Evolutionary conservation across 2,888 invertebrate genomes (phyloP).

Genomic region (Epinotia bilunana): DNA sequence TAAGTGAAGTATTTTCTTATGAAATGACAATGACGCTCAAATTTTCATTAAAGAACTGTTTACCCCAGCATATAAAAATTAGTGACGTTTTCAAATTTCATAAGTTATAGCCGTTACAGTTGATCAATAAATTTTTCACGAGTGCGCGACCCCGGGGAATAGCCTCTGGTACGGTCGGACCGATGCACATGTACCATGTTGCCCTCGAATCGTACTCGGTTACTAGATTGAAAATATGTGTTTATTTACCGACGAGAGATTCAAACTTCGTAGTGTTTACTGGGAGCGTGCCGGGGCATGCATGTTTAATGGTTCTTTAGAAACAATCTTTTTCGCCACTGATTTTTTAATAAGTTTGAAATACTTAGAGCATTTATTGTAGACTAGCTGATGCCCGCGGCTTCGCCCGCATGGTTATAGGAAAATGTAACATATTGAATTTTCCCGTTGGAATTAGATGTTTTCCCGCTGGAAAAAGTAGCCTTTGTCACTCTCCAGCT

Average conservation of each 20-base stretch:
- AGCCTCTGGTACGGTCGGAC: constrained; percentile 3
- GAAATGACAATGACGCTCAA: neutral
- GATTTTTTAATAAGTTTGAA: neutral
- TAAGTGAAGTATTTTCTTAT: neutral
- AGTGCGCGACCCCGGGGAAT: constrained; percentile 2
- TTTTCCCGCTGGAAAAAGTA: no score
- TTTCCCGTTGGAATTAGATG: no score
- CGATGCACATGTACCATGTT: constrained; percentile 11
- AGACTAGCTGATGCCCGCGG: no score
- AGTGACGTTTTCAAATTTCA: constrained; percentile 8
- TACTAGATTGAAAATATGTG: constrained; percentile 22
- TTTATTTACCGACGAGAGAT: constrained; percentile 10
- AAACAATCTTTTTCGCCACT: neutral
- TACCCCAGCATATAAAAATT: neutral
- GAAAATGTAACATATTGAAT: no score
- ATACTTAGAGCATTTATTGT: neutral
- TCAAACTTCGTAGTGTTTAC: constrained; percentile 8
- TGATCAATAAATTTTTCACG: constrained; percentile 9
- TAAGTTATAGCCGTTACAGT: constrained; percentile 8
- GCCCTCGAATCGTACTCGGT: constrained; percentile 19
- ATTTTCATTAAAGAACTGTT: neutral
- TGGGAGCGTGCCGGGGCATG: constrained; percentile 3
- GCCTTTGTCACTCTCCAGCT: no score
- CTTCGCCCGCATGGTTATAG: no score
- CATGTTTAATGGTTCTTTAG: constrained; percentile 1